Evolutionary conservation across 92 coral and sea anemone species (phyloP), one percentile per base, ranked within the genome.

Genomic region (Epizoanthus illoricatus): DNA sequence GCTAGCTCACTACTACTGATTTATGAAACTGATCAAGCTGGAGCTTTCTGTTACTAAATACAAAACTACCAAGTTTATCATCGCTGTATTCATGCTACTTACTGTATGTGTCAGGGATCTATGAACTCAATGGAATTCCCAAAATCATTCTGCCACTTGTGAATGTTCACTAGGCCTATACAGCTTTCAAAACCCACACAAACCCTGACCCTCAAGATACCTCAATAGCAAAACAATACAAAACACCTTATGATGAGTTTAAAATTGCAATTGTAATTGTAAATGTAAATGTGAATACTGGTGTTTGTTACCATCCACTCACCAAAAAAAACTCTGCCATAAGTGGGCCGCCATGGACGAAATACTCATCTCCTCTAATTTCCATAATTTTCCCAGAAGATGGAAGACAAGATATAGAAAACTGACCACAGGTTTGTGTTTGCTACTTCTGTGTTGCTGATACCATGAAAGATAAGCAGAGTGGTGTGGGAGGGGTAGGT

Each of bases 311-410:
- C 39, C 4, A 7, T 19, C 33, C 69, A 60, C 68, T 78, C 43
- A 42, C 43, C 71, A 78, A 70, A 76, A 76, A 61, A 63, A 63
- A 63, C 28, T 78, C 58, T 78, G 10, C 71, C 82, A 78, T 21
- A 41, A 62, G 65, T 41, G 47, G 60, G 71, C 47, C 40, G 8
- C 71, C 19, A 63, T n/a, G 21, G 54, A 62, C 3, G 12, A 20
- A 42, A 55, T 42, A 36, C n/a, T 21, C 24, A 9, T 56, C 40
- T 41, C 56, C 71, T 21, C 42, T 62, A 43, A 78, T 61, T 62
- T 78, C 71, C 71, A 43, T 78, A 40, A 61, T 63, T 41, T 76
- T 76, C 45, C 56, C 42, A 76, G 20, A 78, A 78, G 60, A 41
- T 78, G 13, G 3, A 8, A 61, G 65, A 60, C 56, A 41, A 76